Evolutionary conservation across 2,888 invertebrate genomes (phyloP).

Genomic region (Drosophila histrio): DNA sequence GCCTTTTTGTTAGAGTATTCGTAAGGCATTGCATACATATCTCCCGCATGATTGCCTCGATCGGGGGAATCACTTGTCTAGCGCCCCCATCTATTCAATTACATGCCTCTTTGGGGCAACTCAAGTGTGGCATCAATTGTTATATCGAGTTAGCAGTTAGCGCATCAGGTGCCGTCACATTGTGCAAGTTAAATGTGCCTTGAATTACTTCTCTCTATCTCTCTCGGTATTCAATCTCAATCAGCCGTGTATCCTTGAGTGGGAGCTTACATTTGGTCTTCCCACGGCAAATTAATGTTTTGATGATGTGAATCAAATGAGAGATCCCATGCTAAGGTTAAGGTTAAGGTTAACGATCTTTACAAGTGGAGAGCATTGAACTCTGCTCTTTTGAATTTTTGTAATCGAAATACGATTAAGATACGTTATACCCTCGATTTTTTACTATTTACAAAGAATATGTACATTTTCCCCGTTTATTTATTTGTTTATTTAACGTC

Average conservation of each 20-base stretch:
- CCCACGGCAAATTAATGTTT: constrained; percentile 52
- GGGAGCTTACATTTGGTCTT: constrained; percentile 42
- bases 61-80: constrained; percentile 44
- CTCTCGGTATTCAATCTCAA: constrained; percentile 66
- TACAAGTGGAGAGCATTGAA: constrained; percentile 48
- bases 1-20: constrained; percentile 23
- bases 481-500: too few species aligned
- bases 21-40: constrained; percentile 34
- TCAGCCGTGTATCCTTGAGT: constrained; percentile 72
- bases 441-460: too few species aligned
- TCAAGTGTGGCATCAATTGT: constrained; percentile 56
- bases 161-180: constrained; percentile 69
- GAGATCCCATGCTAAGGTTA: constrained; percentile 26
- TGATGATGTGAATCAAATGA: constrained; percentile 23
- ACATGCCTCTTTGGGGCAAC: constrained; percentile 16
- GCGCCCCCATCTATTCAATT: constrained; percentile 35
- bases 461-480: too few species aligned
- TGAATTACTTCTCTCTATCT: constrained; percentile 42
- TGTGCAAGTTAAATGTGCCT: constrained; percentile 52
- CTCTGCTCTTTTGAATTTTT: constrained; percentile 7
- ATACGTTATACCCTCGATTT: not conserved
- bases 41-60: constrained; percentile 63
- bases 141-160: constrained; percentile 47
- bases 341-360: constrained; percentile 67
- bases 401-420: not conserved